A percentile compares a stretch with the other conserved stretches of the same genome.
Conservation (phyloP, 2,888 invertebrate genomes). For the Antheraea yamamai region DNA sequence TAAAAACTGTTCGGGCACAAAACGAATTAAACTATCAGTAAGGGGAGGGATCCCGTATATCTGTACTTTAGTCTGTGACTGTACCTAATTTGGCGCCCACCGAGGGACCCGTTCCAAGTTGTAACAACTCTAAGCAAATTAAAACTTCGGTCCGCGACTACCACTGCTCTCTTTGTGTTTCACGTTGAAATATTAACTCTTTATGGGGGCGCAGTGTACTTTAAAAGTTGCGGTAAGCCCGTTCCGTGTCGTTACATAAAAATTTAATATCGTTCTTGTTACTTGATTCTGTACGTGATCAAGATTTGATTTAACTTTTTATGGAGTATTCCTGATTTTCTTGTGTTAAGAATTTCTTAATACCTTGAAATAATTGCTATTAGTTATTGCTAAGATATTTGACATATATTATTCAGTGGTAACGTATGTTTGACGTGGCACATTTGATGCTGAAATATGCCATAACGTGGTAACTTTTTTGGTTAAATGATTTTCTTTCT, state of each 20-base stretch:
- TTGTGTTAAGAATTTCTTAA: conserved; percentile 1
- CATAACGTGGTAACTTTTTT: no score
- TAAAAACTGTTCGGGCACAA: conserved; percentile 51
- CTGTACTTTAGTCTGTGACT: conserved; percentile 52
- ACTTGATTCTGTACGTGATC: conserved; percentile 57
- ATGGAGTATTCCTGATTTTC: conserved; percentile 16
- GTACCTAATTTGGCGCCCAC: conserved; percentile 78
- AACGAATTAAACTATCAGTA: conserved; percentile 77
- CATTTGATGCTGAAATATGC: no score
- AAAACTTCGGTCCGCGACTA: conserved; percentile 77
- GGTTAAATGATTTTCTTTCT: no score
- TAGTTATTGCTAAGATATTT: no score
- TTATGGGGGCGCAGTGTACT: conserved; percentile 74
- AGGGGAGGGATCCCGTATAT: conserved; percentile 56
- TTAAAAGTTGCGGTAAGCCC: conserved; percentile 54
- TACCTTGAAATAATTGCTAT: not conserved
- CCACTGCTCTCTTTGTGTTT: conserved; percentile 70
- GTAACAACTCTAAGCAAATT: conserved; percentile 81
- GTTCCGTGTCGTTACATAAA: conserved; percentile 67
- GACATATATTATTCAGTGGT: not conserved
- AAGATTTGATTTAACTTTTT: conserved; percentile 49
- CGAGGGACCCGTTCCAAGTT: conserved; percentile 77
- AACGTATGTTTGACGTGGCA: not conserved
- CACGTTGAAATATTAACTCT: conserved; percentile 79
- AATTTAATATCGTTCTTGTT: conserved; percentile 65